A percentile compares a stretch with the other conserved stretches of the same genome.
Evolutionary conservation across 2,888 invertebrate genomes (phyloP).

Genomic region (Pseudococcus viburni): DNA sequence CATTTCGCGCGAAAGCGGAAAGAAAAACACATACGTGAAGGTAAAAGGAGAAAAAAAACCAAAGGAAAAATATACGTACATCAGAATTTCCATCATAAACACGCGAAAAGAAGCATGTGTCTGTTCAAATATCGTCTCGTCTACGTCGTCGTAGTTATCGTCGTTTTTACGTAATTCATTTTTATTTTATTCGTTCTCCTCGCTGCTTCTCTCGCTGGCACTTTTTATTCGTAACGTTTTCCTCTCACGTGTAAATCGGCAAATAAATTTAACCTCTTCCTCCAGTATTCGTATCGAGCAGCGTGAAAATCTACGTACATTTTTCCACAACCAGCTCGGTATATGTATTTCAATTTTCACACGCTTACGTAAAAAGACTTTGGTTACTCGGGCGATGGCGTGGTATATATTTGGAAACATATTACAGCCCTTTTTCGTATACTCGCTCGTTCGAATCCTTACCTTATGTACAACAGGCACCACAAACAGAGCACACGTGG

Average conservation of each 20-base stretch:
- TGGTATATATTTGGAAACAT: background rate
- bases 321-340: background rate
- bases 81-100: background rate
- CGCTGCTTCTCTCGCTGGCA: background rate
- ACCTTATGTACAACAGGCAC: no score
- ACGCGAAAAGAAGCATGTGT: slow-evolving; percentile 6
- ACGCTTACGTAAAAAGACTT: background rate
- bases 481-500: background rate
- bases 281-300: background rate
- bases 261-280: background rate
- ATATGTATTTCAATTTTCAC: slow-evolving; percentile 2
- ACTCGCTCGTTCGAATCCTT: no score
- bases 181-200: background rate
- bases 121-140: slow-evolving; percentile 24
- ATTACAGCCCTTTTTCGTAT: background rate
- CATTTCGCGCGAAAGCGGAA: background rate
- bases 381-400: background rate
- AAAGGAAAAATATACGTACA: background rate
- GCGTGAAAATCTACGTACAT: background rate
- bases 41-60: background rate
- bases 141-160: slow-evolving; percentile 10
- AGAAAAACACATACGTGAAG: background rate
- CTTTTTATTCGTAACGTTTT: background rate
- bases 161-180: slow-evolving; percentile 16
- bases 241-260: background rate